Evolutionary conservation across 2,888 invertebrate species (phyloP).

Genomic region (Cremastinae sp.): DNA sequence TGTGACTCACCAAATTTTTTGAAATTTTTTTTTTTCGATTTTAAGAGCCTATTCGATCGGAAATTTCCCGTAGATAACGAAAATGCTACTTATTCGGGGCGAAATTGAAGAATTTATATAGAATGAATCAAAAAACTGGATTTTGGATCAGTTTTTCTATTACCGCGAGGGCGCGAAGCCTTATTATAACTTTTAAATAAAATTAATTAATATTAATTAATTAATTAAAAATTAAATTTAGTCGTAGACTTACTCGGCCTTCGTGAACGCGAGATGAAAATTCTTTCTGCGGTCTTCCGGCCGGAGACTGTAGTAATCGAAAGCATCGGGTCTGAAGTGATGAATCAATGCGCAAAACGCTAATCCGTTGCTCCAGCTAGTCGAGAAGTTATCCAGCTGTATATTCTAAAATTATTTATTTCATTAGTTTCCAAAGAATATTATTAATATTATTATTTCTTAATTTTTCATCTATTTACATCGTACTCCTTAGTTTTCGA

Average conservation of each 20-base stretch:
- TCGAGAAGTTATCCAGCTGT: conserved; percentile 98
- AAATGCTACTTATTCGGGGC: no score
- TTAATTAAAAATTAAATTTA: no score
- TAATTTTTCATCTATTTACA: conserved; percentile 83
- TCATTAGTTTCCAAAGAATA: conserved; percentile 15
- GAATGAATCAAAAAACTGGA: no score
- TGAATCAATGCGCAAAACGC: conserved; percentile 99
- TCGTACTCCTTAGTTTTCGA: conserved; percentile 98
- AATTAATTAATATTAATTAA: no score
- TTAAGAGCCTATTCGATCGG: no score
- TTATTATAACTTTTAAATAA: no score
- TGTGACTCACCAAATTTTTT: no score
- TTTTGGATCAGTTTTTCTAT: no score
- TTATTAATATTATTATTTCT: neutral
- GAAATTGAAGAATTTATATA: no score
- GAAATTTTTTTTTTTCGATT: no score
- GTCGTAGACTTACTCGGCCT: conserved; percentile 93
- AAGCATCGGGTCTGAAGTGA: conserved; percentile 98
- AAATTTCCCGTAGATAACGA: no score
- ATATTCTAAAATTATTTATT: conserved; percentile 87
- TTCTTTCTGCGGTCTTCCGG: conserved; percentile 95
- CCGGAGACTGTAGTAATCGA: conserved; percentile 94
- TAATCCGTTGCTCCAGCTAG: conserved; percentile 98
- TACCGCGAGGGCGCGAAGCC: no score
- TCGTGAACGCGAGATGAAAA: conserved; percentile 98